Percentiles rank a stretch among this genome's conserved stretches.
phyloP scores from a whole-genome alignment of 2,888 invertebrate species.

The Stenurella melanura region DNA sequence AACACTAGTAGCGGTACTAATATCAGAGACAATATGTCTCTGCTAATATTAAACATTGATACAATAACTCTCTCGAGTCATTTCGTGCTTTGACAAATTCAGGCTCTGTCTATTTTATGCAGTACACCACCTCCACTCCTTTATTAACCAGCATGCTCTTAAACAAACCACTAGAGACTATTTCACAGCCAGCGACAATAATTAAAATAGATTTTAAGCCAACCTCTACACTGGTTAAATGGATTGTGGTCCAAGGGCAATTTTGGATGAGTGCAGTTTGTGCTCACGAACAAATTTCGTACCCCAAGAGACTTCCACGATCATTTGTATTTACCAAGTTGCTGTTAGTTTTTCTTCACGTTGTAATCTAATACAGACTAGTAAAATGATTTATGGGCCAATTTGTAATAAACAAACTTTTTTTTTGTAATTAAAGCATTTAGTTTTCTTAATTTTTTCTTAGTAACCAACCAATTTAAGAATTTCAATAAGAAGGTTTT shows the following conservation, averaged over 20 bases:
- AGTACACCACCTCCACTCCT: background rate
- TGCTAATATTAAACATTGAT: too few relatives aligned
- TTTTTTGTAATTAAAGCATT: too few relatives aligned
- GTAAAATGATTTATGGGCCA: background rate
- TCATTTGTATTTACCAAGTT: conserved; percentile 7
- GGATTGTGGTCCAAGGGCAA: conserved; percentile 36
- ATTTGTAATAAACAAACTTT: too few relatives aligned
- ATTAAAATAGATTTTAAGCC: conserved; percentile 34
- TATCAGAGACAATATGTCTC: background rate
- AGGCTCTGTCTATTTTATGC: background rate
- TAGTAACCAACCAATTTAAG: too few relatives aligned
- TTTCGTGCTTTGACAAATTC: background rate
- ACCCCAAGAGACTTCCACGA: conserved; percentile 13
- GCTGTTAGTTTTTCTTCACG: background rate
- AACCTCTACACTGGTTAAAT: conserved; percentile 30
- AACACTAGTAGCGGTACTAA: background rate
- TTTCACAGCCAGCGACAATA: conserved; percentile 26
- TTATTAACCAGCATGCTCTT: background rate
- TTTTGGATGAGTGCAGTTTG: conserved; percentile 25
- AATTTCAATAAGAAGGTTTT: too few relatives aligned
- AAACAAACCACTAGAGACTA: background rate
- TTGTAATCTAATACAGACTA: background rate
- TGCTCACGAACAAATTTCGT: conserved; percentile 24
- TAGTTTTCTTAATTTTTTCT: too few relatives aligned
- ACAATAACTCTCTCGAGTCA: background rate